Conservation (phyloP, 1,140 invertebrate species). For the Colletes latitarsis region DNA sequence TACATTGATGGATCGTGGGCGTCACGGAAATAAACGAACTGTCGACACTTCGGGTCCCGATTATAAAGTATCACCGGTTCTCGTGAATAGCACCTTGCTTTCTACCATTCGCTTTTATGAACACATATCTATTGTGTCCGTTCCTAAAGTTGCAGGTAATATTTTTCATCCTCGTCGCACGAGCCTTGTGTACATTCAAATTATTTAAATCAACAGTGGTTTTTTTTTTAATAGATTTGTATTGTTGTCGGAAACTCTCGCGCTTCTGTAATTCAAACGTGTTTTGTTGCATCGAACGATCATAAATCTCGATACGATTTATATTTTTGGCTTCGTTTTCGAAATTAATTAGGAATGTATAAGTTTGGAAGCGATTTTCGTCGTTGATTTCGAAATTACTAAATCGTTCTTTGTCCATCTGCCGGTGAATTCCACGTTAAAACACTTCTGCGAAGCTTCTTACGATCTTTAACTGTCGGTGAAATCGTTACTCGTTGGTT, state of each 20-base stretch:
- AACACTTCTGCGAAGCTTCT: conserved; percentile 18
- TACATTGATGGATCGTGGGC: conserved; percentile 19
- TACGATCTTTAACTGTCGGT: conserved; percentile 27
- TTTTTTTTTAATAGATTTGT: too few species aligned
- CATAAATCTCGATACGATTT: too few species aligned
- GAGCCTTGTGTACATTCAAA: too few species aligned
- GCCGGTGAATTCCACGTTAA: neutral
- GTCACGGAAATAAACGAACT: conserved; percentile 37
- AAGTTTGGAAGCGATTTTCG: too few species aligned
- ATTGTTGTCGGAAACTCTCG: too few species aligned
- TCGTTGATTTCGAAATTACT: neutral
- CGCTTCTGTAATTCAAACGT: too few species aligned
- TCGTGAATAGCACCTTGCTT: neutral
- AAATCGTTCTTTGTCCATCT: neutral
- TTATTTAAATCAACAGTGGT: too few species aligned
- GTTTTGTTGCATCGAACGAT: too few species aligned
- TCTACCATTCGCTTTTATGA: neutral
- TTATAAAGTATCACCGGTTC: conserved; percentile 22
- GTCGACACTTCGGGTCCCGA: conserved; percentile 18
- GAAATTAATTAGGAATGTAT: too few species aligned
- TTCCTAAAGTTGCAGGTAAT: neutral
- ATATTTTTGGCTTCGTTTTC: too few species aligned
- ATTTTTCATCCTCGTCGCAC: neutral
- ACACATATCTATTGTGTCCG: neutral
- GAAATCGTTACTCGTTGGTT: conserved; percentile 51